Conservation (phyloP, 1,140 invertebrate genomes). For the Anastatus disparis region DNA sequence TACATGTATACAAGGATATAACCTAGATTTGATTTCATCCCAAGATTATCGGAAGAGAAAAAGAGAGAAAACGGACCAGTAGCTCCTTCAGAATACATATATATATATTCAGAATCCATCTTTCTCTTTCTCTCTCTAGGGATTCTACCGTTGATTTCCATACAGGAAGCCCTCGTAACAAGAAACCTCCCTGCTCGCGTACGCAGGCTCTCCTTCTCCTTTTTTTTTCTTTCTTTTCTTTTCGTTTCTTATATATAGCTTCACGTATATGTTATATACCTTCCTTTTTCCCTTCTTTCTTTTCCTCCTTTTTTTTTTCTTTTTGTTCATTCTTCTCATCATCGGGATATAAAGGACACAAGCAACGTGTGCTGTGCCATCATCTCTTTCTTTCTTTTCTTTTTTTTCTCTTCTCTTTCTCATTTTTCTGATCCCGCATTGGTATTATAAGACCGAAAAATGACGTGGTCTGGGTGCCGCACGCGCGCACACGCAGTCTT, state of each 20-base stretch:
- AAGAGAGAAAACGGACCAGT: slow-evolving; percentile 22
- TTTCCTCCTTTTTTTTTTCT: slow-evolving; percentile 5
- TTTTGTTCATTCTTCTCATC: slow-evolving; percentile 30
- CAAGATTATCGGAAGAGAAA: slow-evolving; percentile 52
- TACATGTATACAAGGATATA: slow-evolving; percentile 43
- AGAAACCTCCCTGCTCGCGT: slow-evolving; percentile 57
- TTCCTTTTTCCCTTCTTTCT: slow-evolving; percentile 8
- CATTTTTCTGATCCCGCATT: no score
- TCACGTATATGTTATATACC: no score
- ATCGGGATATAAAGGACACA: slow-evolving; percentile 27
- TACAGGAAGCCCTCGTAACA: slow-evolving; percentile 63
- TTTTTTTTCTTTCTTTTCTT: slow-evolving; percentile 6
- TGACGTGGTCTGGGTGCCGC: neutral
- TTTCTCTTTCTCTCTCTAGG: neutral
- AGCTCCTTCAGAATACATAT: slow-evolving; percentile 1
- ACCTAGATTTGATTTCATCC: slow-evolving; percentile 58
- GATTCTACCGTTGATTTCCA: slow-evolving; percentile 57
- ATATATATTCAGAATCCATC: slow-evolving; percentile 43
- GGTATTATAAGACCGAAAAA: slow-evolving; percentile 27
- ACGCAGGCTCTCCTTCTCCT: slow-evolving; percentile 6
- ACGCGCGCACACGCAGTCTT: slow-evolving; percentile 9
- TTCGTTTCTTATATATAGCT: no score
- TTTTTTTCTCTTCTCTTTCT: neutral
- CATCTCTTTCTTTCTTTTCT: neutral
- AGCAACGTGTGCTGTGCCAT: slow-evolving; percentile 17